These are phyloP conservation scores for Arctocebus calabarensis DNA, from an alignment of 2,797 vertebrate genomes.

Conservation along the genomic window DNA sequence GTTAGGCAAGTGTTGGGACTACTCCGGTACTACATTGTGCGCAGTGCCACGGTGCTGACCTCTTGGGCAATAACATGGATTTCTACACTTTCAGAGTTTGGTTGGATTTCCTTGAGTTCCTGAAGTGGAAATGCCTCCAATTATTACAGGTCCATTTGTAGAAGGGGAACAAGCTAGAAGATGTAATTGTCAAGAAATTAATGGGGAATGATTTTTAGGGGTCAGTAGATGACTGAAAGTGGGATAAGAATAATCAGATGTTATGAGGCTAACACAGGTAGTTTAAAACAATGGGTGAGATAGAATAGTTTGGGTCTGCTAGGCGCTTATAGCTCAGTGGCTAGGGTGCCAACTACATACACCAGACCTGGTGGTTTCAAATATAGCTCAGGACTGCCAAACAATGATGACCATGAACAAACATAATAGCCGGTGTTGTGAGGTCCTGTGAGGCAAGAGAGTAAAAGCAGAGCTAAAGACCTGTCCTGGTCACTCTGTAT, in stretches of 20 bases:
- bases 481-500: too few species aligned
- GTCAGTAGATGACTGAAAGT: neutral
- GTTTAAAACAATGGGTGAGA: neutral
- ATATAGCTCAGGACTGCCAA: too few species aligned
- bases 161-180: neutral
- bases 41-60: neutral
- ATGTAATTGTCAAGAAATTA: neutral
- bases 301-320: neutral
- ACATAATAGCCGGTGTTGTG: too few species aligned
- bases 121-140: neutral
- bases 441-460: too few species aligned
- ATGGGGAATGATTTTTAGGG: neutral
- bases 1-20: rapidly evolving
- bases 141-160: neutral
- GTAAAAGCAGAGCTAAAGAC: too few species aligned
- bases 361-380: too few species aligned
- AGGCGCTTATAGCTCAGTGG: too few species aligned
- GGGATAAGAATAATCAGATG: neutral
- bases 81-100: too few species aligned
- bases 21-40: neutral
- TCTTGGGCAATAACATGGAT: rapidly evolving
- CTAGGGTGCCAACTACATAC: too few species aligned
- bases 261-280: neutral
- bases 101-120: neutral
- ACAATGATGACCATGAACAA: too few species aligned